Percentiles rank a stretch among this genome's conserved stretches.
phyloP scores from a whole-genome alignment of 2,113 vertebrate species.

The Sturnira hondurensis region DNA sequence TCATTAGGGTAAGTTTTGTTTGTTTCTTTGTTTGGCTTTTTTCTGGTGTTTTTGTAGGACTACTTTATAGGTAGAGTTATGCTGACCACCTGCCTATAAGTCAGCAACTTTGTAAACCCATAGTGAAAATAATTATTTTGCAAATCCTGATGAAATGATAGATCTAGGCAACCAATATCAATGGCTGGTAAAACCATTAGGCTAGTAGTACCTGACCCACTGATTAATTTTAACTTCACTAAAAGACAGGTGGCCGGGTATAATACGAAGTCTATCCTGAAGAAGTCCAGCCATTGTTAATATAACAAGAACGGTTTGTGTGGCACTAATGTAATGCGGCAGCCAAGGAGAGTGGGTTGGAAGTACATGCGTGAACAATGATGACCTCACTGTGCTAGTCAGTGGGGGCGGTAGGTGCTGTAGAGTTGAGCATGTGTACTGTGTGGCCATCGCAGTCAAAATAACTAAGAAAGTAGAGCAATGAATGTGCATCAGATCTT shows the following conservation, averaged over 20 bases:
- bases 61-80: neutral
- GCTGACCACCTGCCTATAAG: neutral
- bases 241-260: neutral
- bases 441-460: no score
- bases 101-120: neutral
- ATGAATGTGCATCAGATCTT: no score
- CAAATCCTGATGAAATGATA: neutral
- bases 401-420: no score
- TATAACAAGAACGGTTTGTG: no score
- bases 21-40: neutral
- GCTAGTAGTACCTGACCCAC: neutral
- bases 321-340: no score
- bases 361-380: no score
- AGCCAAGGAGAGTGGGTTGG: no score
- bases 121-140: conserved; percentile 18
- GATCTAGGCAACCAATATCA: neutral
- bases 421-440: no score
- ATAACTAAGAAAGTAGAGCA: no score
- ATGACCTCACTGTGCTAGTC: no score
- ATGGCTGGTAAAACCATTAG: neutral
- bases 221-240: conserved; percentile 8
- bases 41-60: neutral
- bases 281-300: no score
- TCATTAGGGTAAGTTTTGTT: neutral
- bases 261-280: neutral